Evolutionary conservation across 2,797 vertebrate species (phyloP), one percentile per base, ranked within the genome.

Genomic region (Pangasius larnaudii): DNA sequence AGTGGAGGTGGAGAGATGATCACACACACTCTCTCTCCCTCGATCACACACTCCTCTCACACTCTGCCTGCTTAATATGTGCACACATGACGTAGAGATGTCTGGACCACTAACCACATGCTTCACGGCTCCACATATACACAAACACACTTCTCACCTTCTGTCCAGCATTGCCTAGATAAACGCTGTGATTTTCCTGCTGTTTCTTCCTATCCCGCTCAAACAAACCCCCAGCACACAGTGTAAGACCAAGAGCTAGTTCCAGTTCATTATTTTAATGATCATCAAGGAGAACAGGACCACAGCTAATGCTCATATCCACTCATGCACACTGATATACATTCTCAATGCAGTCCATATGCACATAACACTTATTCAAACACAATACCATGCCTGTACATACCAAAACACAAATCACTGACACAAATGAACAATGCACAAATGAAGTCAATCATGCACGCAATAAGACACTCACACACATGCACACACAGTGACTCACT

Each of bases 401-500:
- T 51, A 88, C 78, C 84, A 86, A 85, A 71, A 84, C 80, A 86
- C 85, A 87, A 82, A 87, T 67, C 87, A 89, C 87, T 46, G 27
- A 42, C 63, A 78, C 89, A 90, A 90, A 91, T 88, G 59, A 89
- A 91, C 92, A 89, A 91, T n/a, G 42, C 59, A 91, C 80, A 89
- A 56, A 89, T 75, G 69, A 72, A 88, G 81, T 88, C 83, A 90
- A 71, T 84, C 86, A 85, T 91, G 92, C 90, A 91, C 88, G 91
- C 84, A 89, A 36, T 87, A 56, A 56, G 81, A 79, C 56, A 63
- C 42, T 67, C 82, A 49, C n/a, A 78, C 51, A 84, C 85, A 86
- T 51, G 79, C 80, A 81, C 46, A 63, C 58, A 74, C 79, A 24
- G 27, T 94, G 95, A 95, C 98, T 99, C 98, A 99, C 98, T 98